These are phyloP conservation scores for Anticlea derivata DNA, from an alignment of 2,888 invertebrate species.

Conservation along the genomic window DNA sequence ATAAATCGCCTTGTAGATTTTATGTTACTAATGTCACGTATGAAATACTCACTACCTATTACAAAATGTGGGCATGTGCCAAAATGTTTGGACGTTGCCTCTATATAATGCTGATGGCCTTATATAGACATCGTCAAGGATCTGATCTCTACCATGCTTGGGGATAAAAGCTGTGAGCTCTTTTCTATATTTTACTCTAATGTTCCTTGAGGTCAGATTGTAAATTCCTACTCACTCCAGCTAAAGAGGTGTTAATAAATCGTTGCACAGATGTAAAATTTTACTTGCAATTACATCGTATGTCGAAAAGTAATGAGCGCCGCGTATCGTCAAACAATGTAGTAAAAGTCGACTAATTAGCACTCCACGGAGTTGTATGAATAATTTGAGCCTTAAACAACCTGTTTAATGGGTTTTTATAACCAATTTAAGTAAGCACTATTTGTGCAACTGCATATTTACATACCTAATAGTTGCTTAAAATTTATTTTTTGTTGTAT, in stretches of 20 bases:
- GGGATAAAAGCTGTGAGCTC: no score
- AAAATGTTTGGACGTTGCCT: no score
- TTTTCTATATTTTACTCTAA: no score
- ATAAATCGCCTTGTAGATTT: no score
- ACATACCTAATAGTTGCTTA: slow-evolving; percentile 33
- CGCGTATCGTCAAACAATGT: slow-evolving; percentile 43
- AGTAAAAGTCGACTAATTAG: slow-evolving; percentile 46
- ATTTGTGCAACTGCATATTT: slow-evolving; percentile 39
- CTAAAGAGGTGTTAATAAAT: slow-evolving; percentile 37
- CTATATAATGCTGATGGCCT: no score
- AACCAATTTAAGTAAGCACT: slow-evolving; percentile 44
- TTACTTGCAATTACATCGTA: slow-evolving; percentile 39
- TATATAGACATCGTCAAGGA: no score
- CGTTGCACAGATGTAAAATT: slow-evolving; percentile 34
- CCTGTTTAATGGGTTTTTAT: slow-evolving; percentile 45
- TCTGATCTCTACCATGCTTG: no score
- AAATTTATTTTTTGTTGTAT: slow-evolving; percentile 23
- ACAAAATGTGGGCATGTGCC: no score
- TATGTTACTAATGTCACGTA: no score
- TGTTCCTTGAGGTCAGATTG: not conserved
- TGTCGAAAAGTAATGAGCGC: slow-evolving; percentile 36
- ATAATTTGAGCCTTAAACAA: slow-evolving; percentile 47
- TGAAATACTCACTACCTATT: no score
- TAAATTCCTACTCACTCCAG: not conserved
- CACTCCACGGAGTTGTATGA: slow-evolving; percentile 39